Base-by-base conservation (phyloP, 2,797 vertebrate genomes). In the Rhinophrynus dorsalis region DNA sequence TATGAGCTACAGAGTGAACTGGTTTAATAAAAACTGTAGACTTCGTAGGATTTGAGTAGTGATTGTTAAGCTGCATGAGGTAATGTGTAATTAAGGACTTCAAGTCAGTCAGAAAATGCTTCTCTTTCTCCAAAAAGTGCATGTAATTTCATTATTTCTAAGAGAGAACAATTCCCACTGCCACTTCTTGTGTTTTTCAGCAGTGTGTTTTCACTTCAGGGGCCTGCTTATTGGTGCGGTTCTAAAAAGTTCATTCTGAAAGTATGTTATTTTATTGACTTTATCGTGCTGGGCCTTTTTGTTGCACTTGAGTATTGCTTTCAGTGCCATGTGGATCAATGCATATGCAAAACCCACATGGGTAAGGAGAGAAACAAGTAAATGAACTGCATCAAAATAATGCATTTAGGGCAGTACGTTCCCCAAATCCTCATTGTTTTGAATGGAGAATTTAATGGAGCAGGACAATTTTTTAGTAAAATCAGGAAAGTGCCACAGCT, bases 81-180 rank as follows among this genome's bases (percentile, higher is more conserved):
- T 47, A 40, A 42, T 64, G 30, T 64, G 60, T 58, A 57, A 71
- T 70, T 64, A 58, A 38, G 33, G 52, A 18, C 40, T 45, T 29
- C 6, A 26, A 35, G 32, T 2, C 21, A 20, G 48, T 32, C 27
- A 35, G 5, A 61, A 51, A 48, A 20, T 23, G 6, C 32, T 20
- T 40, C 11, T 1, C n/a, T 26, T 42, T 37, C 35, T 58, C 0
- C 10, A 23, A 11, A 18, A 47, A 70, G 40, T 47, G 68, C 50
- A 45, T 37, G 27, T 63, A 45, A 55, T 55, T 47, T 56, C 4
- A 62, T 44, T 23, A 62, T 62, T 50, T 47, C 32, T 20, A 3
- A 47, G 33, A 57, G 20, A 64, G 24, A 35, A 57, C 18, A 64
- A 57, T 48, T 48, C 52, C 29, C 32, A 27, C 32, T 33, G 17